Evolutionary conservation across 2,797 vertebrate genomes (phyloP).

Genomic region (Girardinus metallicus): DNA sequence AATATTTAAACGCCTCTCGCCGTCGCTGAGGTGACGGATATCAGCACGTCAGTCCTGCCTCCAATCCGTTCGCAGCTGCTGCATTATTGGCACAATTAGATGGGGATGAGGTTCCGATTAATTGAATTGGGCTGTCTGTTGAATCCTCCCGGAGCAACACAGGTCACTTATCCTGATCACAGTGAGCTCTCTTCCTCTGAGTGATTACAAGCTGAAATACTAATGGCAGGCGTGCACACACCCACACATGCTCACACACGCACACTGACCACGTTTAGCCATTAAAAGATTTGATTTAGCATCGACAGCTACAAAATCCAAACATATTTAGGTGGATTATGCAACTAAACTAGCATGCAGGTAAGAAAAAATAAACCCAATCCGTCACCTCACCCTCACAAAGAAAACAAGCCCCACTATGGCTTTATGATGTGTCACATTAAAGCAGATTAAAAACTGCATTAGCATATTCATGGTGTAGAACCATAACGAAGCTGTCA

Average conservation of each 20-base stretch:
- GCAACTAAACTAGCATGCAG: neutral
- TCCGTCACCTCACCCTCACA: neutral
- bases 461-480: conserved; percentile 3
- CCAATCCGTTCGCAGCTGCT: conserved; percentile 65
- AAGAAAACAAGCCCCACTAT: neutral
- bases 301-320: neutral
- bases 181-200: conserved; percentile 44
- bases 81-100: conserved; percentile 77
- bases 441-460: conserved; percentile 16
- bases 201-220: conserved; percentile 49
- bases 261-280: conserved; percentile 33
- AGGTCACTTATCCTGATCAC: conserved; percentile 49
- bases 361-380: neutral
- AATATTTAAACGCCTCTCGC: conserved; percentile 77
- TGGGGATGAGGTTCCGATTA: conserved; percentile 60
- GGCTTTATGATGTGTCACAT: conserved; percentile 7
- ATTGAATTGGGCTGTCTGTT: conserved; percentile 59
- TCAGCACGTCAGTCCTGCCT: conserved; percentile 63
- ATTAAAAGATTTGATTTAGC: neutral
- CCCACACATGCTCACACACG: conserved; percentile 6
- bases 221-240: conserved; percentile 45
- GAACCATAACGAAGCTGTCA: neutral
- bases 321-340: neutral
- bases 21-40: conserved; percentile 70
- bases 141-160: conserved; percentile 39